Evolutionary conservation across 2,797 vertebrate species (phyloP).

Genomic region (Epinephelus awoara): DNA sequence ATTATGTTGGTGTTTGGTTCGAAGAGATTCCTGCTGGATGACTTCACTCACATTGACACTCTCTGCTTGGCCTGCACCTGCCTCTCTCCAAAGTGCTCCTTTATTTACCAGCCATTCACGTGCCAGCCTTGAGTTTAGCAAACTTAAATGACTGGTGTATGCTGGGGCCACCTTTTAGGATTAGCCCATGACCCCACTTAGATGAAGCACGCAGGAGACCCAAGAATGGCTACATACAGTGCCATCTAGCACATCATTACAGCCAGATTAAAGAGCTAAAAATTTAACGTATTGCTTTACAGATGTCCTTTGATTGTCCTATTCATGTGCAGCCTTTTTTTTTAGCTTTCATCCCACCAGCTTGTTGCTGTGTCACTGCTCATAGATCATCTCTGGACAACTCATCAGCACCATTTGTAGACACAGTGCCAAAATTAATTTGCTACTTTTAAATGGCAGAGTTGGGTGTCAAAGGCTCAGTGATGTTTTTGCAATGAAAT

Average conservation of each 20-base stretch:
- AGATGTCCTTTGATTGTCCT: constrained; percentile 17
- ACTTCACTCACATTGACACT: constrained; percentile 27
- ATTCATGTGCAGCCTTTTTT: constrained; percentile 16
- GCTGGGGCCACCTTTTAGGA: background rate
- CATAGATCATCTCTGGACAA: background rate
- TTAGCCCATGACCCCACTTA: constrained; percentile 41
- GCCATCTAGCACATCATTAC: background rate
- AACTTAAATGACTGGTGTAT: constrained; percentile 19
- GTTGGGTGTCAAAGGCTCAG: background rate
- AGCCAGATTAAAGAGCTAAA: constrained; percentile 14
- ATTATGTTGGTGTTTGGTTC: constrained; percentile 31
- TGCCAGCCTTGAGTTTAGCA: background rate
- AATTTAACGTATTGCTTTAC: background rate
- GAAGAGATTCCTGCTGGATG: constrained; percentile 34
- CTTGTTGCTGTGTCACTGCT: constrained; percentile 12
- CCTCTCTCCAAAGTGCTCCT: background rate
- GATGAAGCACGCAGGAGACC: constrained; percentile 25
- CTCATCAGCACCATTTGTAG: background rate
- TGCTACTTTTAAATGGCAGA: background rate
- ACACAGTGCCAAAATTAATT: background rate
- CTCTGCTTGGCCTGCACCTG: constrained; percentile 17
- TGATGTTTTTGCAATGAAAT: background rate
- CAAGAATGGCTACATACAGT: background rate
- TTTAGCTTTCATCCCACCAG: background rate
- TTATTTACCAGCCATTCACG: background rate